These are phyloP conservation scores for Acestrorhynchus altus DNA, from an alignment of 2,797 vertebrate genomes.

Conservation along the genomic window DNA sequence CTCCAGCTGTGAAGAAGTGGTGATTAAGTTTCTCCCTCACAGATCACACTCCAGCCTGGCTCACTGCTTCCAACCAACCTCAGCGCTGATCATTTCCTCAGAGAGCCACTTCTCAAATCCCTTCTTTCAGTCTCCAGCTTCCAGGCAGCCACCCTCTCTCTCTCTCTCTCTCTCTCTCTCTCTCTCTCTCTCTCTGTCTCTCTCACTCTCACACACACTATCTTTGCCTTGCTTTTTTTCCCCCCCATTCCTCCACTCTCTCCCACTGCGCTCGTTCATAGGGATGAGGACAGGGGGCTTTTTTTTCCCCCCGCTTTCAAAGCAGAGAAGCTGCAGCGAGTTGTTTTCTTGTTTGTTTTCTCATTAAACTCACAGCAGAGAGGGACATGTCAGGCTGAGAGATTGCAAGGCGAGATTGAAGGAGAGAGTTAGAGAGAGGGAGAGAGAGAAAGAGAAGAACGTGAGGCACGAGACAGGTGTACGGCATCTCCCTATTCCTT, in stretches of 20 bases:
- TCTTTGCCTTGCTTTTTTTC: not conserved
- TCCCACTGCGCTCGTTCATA: constrained; percentile 30
- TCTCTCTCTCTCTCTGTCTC: constrained; percentile 53
- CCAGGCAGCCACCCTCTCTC: constrained; percentile 48
- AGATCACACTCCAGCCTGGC: constrained; percentile 51
- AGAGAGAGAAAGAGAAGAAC: not conserved
- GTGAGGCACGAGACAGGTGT: constrained; percentile 19
- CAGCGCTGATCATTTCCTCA: constrained; percentile 49
- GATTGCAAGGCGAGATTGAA: not conserved
- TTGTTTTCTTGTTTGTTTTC: constrained; percentile 76
- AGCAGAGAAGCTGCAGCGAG: constrained; percentile 75
- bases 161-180: constrained; percentile 58
- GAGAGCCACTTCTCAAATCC: constrained; percentile 55
- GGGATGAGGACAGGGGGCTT: constrained; percentile 58
- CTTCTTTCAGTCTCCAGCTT: constrained; percentile 44
- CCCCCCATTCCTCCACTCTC: not conserved
- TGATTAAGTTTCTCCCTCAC: constrained; percentile 57
- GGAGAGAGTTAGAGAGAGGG: not conserved
- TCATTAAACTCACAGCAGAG: constrained; percentile 45
- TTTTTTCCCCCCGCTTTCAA: constrained; percentile 66
- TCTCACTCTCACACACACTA: not conserved
- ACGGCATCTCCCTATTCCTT: not conserved
- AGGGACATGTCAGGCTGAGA: constrained; percentile 1
- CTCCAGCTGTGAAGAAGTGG: constrained; percentile 53
- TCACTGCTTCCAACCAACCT: constrained; percentile 51